phyloP scores from a whole-genome alignment of 2,113 vertebrate genomes.

The Percina caprodes region DNA sequence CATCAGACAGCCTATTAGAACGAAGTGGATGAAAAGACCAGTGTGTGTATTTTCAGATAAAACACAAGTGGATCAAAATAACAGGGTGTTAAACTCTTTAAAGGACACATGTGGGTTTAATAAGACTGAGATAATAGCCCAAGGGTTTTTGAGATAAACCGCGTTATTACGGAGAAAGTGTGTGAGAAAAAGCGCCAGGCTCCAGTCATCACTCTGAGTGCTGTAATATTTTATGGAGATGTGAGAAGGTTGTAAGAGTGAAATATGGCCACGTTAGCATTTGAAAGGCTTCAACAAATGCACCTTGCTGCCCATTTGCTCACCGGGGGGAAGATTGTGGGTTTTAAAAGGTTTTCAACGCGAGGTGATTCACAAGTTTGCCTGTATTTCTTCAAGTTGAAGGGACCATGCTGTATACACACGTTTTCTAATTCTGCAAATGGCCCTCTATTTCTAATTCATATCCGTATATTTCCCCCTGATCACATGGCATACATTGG shows the following conservation, averaged over 20 bases:
- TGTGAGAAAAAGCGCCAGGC: constrained; percentile 31
- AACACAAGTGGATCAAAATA: neutral
- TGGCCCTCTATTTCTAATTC: constrained; percentile 62
- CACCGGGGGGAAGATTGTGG: constrained; percentile 59
- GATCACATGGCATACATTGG: constrained; percentile 28
- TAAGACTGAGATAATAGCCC: constrained; percentile 42
- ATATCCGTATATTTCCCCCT: constrained; percentile 34
- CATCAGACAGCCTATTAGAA: neutral
- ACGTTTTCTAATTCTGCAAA: constrained; percentile 63
- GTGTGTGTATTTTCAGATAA: neutral
- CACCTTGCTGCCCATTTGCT: constrained; percentile 74
- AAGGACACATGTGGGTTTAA: constrained; percentile 33
- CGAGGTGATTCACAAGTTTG: constrained; percentile 73
- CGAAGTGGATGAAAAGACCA: neutral
- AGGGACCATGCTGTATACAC: constrained; percentile 40
- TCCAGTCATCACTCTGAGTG: constrained; percentile 80
- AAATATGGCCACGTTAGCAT: constrained; percentile 77
- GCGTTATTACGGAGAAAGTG: constrained; percentile 54
- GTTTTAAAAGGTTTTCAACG: constrained; percentile 73
- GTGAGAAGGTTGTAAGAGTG: constrained; percentile 76
- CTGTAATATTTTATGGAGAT: constrained; percentile 83
- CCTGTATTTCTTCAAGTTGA: constrained; percentile 62
- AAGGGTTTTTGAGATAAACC: constrained; percentile 49
- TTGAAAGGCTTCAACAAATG: constrained; percentile 73
- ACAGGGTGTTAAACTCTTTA: constrained; percentile 12